A percentile compares a stretch with the other conserved stretches of the same genome.
phyloP scores from a whole-genome alignment of 2,113 vertebrate species.

The Caracal caracal region DNA sequence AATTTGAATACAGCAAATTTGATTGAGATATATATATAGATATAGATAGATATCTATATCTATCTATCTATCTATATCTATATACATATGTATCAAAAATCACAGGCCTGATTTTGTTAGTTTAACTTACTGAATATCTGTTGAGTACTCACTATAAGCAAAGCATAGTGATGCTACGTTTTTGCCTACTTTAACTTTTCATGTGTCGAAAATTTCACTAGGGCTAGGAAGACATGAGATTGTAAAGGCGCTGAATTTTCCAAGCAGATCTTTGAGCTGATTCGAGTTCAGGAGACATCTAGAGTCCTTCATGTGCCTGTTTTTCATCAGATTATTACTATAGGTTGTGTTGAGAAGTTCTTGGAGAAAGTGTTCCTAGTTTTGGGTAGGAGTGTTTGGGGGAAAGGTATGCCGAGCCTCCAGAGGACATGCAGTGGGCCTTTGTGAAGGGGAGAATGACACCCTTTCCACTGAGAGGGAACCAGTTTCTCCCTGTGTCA shows the following conservation, averaged over 20 bases:
- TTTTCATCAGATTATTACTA: not conserved
- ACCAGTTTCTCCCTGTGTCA: conserved; percentile 25
- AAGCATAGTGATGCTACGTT: not conserved
- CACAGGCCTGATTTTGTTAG: not conserved
- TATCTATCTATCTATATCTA: too few relatives aligned
- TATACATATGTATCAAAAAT: not conserved
- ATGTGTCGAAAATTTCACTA: not conserved
- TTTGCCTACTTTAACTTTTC: not conserved
- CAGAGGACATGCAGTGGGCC: not conserved
- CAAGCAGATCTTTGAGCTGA: conserved; percentile 64
- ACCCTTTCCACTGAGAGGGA: not conserved
- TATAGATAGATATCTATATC: too few relatives aligned
- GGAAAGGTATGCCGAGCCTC: not conserved
- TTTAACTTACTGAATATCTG: not conserved
- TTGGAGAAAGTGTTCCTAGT: not conserved
- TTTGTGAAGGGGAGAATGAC: conserved; percentile 9
- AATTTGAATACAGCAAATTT: conserved; percentile 44
- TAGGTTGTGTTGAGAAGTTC: not conserved
- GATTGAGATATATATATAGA: not conserved
- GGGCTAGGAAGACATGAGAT: not conserved
- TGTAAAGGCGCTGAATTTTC: conserved; percentile 67
- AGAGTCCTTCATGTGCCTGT: not conserved
- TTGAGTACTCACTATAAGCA: not conserved
- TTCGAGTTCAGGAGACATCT: conserved; percentile 43
- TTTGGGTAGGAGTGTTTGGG: not conserved